Evolutionary conservation across 2,113 vertebrate genomes (phyloP).

Genomic region (Theristicus caerulescens): DNA sequence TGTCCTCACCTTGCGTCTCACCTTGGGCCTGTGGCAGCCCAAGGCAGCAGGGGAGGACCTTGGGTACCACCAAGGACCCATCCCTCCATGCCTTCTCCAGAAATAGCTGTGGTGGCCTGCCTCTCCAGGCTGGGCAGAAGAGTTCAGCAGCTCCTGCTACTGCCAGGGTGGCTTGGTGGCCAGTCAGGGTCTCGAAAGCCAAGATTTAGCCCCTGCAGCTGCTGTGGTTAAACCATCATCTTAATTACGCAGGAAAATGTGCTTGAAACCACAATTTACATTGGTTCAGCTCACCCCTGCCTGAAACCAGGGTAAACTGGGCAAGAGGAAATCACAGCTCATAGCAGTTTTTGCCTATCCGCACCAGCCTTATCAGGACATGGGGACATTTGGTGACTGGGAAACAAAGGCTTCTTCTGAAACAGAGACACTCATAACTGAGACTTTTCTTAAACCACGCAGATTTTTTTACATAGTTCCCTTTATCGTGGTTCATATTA

Average conservation of each 20-base stretch:
- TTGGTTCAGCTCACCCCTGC: background rate
- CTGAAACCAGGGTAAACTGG: background rate
- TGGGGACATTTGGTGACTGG: background rate
- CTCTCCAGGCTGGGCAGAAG: background rate
- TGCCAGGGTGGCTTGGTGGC: background rate
- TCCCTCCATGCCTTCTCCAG: background rate
- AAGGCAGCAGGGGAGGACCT: background rate
- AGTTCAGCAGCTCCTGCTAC: background rate
- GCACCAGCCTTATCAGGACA: background rate
- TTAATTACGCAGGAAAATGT: constrained; percentile 18
- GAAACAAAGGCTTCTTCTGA: background rate
- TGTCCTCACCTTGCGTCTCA: background rate
- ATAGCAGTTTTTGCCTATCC: background rate
- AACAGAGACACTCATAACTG: background rate
- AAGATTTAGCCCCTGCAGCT: background rate
- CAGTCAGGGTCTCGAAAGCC: background rate
- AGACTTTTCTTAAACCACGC: background rate
- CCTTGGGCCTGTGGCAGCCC: background rate
- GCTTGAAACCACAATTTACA: background rate
- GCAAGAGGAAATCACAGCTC: background rate
- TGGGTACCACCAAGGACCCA: background rate
- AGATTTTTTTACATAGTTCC: background rate
- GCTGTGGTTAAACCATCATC: background rate
- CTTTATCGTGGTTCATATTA: background rate
- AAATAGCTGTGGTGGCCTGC: background rate